Evolutionary conservation across 2,888 invertebrate species (phyloP).

Genomic region (Formica aserva): DNA sequence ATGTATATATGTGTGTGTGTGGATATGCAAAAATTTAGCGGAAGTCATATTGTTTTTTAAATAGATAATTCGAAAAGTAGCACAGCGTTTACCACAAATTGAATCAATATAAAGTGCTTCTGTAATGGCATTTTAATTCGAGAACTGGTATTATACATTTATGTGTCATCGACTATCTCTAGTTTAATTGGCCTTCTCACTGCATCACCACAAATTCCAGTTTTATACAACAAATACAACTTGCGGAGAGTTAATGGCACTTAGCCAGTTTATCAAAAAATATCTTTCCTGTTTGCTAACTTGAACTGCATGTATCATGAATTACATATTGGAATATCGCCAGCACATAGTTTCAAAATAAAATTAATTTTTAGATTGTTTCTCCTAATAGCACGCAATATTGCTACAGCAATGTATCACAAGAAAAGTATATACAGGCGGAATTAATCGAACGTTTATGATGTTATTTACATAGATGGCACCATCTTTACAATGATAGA

Average conservation of each 20-base stretch:
- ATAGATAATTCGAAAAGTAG: neutral
- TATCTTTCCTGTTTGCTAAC: neutral
- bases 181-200: neutral
- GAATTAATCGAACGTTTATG: neutral
- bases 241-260: neutral
- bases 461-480: slow-evolving; percentile 14
- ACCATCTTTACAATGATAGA: neutral
- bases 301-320: neutral
- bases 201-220: neutral
- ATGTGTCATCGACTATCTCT: neutral
- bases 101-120: neutral
- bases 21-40: neutral
- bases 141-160: neutral
- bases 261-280: neutral
- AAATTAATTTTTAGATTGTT: neutral
- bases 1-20: too few species aligned
- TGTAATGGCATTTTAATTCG: neutral
- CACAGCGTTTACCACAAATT: neutral
- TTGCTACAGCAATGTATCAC: neutral
- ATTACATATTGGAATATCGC: neutral
- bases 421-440: slow-evolving; percentile 1
- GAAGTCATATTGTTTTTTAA: neutral
- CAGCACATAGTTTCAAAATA: neutral
- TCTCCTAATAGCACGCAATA: slow-evolving; percentile 16
- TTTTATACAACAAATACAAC: slow-evolving; percentile 1